Conservation (phyloP, 2,888 invertebrate species). For the Lacanobia wlatinum region DNA sequence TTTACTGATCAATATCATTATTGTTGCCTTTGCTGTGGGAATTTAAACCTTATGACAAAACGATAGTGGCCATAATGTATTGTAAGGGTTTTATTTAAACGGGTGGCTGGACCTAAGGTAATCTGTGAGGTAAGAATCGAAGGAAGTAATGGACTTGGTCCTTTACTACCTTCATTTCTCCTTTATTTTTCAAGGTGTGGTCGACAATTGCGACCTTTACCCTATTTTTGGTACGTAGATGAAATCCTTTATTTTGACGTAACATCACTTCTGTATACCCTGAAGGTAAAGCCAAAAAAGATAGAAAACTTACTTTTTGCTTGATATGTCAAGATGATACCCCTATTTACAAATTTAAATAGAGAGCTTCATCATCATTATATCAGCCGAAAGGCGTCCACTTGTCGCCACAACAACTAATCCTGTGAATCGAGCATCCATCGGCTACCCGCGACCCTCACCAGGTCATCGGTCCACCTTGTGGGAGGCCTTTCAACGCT, state of each 20-base stretch:
- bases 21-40: background rate
- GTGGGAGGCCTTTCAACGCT: too few species aligned
- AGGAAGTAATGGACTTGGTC: constrained; percentile 37
- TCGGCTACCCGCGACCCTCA: too few species aligned
- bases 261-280: background rate
- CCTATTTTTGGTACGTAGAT: background rate
- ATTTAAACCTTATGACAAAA: constrained; percentile 7
- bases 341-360: too few species aligned
- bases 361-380: too few species aligned
- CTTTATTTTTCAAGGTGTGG: constrained; percentile 39
- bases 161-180: constrained; percentile 3
- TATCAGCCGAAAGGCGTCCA: too few species aligned
- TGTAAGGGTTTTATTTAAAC: background rate
- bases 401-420: too few species aligned
- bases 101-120: constrained; percentile 33
- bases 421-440: too few species aligned
- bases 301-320: too few species aligned
- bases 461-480: too few species aligned
- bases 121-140: constrained; percentile 44
- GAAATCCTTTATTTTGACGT: background rate
- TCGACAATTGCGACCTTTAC: background rate
- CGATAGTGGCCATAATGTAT: constrained; percentile 11
- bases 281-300: too few species aligned
- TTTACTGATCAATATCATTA: constrained; percentile 58
- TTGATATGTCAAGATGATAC: too few species aligned